Evolutionary conservation across 2,113 vertebrate genomes (phyloP).

Genomic region (Pan paniscus): DNA sequence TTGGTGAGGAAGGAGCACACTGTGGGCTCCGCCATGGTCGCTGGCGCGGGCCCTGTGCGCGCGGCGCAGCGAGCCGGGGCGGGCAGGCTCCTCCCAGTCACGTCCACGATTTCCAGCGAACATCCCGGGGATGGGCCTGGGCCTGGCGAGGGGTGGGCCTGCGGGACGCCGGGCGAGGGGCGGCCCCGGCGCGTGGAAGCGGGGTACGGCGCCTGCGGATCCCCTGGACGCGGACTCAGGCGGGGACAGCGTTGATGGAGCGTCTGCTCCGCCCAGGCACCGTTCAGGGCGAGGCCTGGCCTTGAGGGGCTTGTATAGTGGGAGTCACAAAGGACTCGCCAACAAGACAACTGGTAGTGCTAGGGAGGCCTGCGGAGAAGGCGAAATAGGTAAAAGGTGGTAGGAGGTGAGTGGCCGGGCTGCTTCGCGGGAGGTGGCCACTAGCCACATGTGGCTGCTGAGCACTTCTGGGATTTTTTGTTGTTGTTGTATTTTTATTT

Average conservation of each 20-base stretch:
- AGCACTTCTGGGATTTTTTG: no score
- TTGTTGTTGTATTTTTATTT: no score
- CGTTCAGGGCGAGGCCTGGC: neutral
- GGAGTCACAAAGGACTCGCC: neutral
- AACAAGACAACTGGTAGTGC: no score
- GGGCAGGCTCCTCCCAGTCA: slow-evolving; percentile 61
- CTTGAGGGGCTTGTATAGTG: fast-evolving
- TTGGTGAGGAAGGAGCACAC: slow-evolving; percentile 81
- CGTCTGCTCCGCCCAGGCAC: neutral
- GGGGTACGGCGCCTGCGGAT: fast-evolving
- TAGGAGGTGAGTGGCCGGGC: neutral
- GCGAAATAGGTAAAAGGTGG: no score
- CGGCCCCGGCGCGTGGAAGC: no score
- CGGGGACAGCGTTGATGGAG: fast-evolving
- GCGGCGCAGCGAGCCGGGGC: neutral
- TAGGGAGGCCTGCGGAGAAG: neutral
- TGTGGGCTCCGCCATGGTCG: slow-evolving; percentile 79
- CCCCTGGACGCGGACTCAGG: fast-evolving
- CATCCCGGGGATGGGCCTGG: neutral
- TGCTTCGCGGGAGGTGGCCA: neutral
- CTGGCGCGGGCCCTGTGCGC: fast-evolving
- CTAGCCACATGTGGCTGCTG: neutral
- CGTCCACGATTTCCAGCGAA: neutral
- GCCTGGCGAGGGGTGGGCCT: neutral
- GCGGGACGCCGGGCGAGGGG: neutral